Evolutionary conservation across 2,113 vertebrate genomes (phyloP), one percentile per base, ranked within the genome.

Genomic region (Telmatochromis sp.): DNA sequence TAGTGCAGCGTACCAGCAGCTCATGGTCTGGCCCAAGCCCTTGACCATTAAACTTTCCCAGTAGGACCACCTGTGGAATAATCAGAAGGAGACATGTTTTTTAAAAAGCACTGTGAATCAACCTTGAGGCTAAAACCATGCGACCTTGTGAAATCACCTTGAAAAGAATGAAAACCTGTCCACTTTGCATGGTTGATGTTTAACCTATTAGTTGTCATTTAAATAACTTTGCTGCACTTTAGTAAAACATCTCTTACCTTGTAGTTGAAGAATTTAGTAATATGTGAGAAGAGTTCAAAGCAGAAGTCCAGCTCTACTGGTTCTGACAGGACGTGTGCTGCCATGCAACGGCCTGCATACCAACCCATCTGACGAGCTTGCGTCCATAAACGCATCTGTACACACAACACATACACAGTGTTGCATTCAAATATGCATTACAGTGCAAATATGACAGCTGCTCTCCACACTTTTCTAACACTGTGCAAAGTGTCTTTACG

Each of bases 311-410:
- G 93, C 17, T 99, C 98, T 14, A 97, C 88, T 0, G 95, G 21
- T 31, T 98, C 95, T 4, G 96, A 96, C 13, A 83, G 86, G 28
- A 87, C 17, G 2, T 97, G 96, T 1, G 98, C 97, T 1, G 96
- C 96, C 94, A 99, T 98, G 91, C 98, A 99, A 85, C 97, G 98
- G 0, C 97, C 98, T 0, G 98, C 97, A 3, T 98, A 97, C 96
- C 97, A 99, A 33, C 99, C 99, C 99, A 99, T 99, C 96, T 99
- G 99, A 87, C 98, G 97, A 1, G 98, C 98, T 45, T 99, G 98
- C 3, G 98, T 99, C 99, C 98, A 99, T 81, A 99, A 93, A 49
- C 99, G 97, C 98, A 99, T 99, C 99, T 99, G 81, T 2, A 19
- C 17, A 28, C 14, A 85, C 60, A 88, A 85, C 14, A 84, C 13